phyloP scores from a whole-genome alignment of 2,797 vertebrate species.

The Gymnodraco acuticeps region DNA sequence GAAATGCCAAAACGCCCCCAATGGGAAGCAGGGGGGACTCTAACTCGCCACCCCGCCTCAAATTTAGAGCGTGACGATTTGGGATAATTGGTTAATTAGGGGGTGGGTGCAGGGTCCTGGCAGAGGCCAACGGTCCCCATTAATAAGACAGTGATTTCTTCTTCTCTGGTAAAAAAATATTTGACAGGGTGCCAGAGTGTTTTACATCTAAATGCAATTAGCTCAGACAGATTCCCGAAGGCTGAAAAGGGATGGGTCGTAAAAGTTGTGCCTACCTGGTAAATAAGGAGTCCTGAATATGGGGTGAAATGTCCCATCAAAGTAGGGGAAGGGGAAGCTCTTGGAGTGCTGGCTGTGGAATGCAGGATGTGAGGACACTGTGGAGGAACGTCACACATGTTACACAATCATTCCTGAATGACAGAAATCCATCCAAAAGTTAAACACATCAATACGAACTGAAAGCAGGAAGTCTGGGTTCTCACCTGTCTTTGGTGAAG shows the following conservation, averaged over 20 bases:
- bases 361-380: slow-evolving; percentile 85
- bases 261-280: slow-evolving; percentile 88
- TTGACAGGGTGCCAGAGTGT: slow-evolving; percentile 37
- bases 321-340: slow-evolving; percentile 93
- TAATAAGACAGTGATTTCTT: slow-evolving; percentile 93
- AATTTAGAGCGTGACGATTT: slow-evolving; percentile 92
- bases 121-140: slow-evolving; percentile 83
- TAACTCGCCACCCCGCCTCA: slow-evolving; percentile 84
- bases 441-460: too few species aligned
- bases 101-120: slow-evolving; percentile 86
- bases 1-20: slow-evolving; percentile 86
- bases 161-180: slow-evolving; percentile 67
- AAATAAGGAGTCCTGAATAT: slow-evolving; percentile 96
- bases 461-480: neutral
- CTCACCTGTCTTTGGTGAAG: slow-evolving; percentile 91
- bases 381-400: slow-evolving; percentile 40
- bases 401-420: neutral
- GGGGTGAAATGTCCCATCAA: slow-evolving; percentile 94
- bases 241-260: neutral
- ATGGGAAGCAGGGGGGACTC: slow-evolving; percentile 70
- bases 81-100: slow-evolving; percentile 93
- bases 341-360: slow-evolving; percentile 89
- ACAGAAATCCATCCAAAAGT: too few species aligned
- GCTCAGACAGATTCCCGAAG: slow-evolving; percentile 17
- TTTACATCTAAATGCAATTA: slow-evolving; percentile 66